These are phyloP conservation scores for Maniola hyperantus DNA, from an alignment of 2,888 invertebrate genomes.

Conservation along the genomic window DNA sequence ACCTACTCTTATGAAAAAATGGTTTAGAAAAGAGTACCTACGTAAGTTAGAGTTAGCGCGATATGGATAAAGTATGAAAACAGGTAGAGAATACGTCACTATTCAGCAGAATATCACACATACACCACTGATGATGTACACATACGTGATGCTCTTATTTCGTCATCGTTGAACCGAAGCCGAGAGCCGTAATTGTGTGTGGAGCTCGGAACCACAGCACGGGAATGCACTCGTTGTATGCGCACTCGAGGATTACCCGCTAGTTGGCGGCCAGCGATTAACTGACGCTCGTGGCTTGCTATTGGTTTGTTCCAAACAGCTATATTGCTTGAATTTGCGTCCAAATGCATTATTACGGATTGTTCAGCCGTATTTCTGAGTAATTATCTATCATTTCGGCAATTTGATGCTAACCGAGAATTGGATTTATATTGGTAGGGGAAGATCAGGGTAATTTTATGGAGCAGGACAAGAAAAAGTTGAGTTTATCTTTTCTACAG, in stretches of 20 bases:
- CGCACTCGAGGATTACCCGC: constrained; percentile 77
- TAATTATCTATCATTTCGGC: constrained; percentile 15
- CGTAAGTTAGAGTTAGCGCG: constrained; percentile 1
- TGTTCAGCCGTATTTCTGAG: constrained; percentile 23
- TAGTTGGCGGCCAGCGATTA: constrained; percentile 73
- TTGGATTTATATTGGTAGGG: not conserved
- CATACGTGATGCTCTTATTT: constrained; percentile 41
- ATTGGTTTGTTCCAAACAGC: constrained; percentile 66
- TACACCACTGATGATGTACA: constrained; percentile 33
- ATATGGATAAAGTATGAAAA: not conserved
- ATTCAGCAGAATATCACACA: constrained; percentile 52
- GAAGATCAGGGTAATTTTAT: not conserved
- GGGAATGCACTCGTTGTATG: constrained; percentile 67
- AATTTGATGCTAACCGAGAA: not conserved
- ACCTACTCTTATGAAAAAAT: too few relatives aligned
- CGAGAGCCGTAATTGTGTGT: constrained; percentile 56
- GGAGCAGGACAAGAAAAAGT: not conserved
- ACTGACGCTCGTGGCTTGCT: constrained; percentile 68
- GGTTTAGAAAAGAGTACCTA: too few relatives aligned
- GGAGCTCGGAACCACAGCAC: constrained; percentile 27
- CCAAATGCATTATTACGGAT: constrained; percentile 36
- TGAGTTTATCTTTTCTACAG: too few relatives aligned
- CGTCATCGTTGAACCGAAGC: constrained; percentile 72
- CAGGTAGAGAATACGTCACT: constrained; percentile 48
- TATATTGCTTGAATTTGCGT: constrained; percentile 58